Evolutionary conservation across 2,113 vertebrate genomes (phyloP), one percentile per base, ranked within the genome.

Genomic region (Anguilla rostrata): DNA sequence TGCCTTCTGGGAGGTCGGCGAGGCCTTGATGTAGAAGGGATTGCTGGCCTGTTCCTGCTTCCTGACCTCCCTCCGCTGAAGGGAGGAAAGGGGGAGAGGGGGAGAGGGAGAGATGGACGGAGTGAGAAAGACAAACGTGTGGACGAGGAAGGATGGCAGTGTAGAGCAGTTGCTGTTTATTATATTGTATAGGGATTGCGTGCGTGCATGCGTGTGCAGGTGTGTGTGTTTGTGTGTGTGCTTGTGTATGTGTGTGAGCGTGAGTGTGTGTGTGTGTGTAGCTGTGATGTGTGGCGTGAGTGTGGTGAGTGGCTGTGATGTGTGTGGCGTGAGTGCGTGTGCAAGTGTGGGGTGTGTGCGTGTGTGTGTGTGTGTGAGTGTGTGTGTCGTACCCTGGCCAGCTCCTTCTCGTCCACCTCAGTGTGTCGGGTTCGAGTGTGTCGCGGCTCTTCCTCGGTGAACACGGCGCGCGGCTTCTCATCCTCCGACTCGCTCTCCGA

Each of bases 11-110:
- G 98, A 97, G 82, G 98, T 98, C 0, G 98, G 98, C 16, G 98
- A 99, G 80, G 98, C 97, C 93, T 99, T 99, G 89, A 99, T 99
- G 92, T 99, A 99, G 92, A 99, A 99, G 0, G 98, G 98, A 88
- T 99, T 99, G 94, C 96, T 99, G 56, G 98, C 98, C 91, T 99
- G 98, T 57, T 99, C 98, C 89, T 99, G 98, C 85, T 99, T 99
- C 90, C 98, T 96, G 82, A 91, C 98, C 93, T 99, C 98, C 82
- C 98, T 96, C 84, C 97, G 97, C 98, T 99, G 85, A 4, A 89
- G 88, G 29, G 18, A 39, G 0, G 39, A 53, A 8, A 57, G 75
- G 82, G 39, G 86, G 82, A 85, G 9, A 87, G 2, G 80, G 9
- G 18, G 63, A 26, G n/a, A 22, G n/a, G 43, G 29, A 39, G 22